These are phyloP conservation scores for Mythimna vitellina DNA, from an alignment of 2,888 invertebrate genomes.

Conservation along the genomic window DNA sequence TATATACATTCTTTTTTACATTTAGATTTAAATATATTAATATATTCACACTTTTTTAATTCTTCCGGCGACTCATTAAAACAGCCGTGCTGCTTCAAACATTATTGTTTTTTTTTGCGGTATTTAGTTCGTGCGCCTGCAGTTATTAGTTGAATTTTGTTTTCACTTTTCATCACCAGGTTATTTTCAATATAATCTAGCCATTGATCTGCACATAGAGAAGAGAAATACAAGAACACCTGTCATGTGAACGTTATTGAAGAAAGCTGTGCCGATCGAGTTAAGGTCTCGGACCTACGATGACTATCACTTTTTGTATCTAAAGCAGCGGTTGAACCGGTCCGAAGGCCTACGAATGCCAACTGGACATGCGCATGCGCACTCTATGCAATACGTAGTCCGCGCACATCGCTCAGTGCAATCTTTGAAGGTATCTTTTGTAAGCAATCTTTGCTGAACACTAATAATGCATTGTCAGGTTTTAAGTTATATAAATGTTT, in stretches of 20 bases:
- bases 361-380: constrained; percentile 67
- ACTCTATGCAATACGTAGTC: constrained; percentile 50
- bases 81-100: no score
- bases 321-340: constrained; percentile 78
- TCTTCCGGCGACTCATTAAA: no score
- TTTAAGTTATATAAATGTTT: constrained; percentile 18
- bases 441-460: constrained; percentile 40
- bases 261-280: constrained; percentile 66
- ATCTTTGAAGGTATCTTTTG: constrained; percentile 56
- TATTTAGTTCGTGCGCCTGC: no score
- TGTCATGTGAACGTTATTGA: constrained; percentile 49
- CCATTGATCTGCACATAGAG: constrained; percentile 8
- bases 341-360: constrained; percentile 71
- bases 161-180: neutral
- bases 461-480: constrained; percentile 34
- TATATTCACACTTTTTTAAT: no score
- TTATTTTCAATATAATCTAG: constrained; percentile 15
- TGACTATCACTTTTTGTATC: constrained; percentile 83
- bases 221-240: constrained; percentile 28
- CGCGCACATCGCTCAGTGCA: constrained; percentile 63
- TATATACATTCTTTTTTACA: no score
- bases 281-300: constrained; percentile 73
- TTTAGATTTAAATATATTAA: no score
- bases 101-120: no score
- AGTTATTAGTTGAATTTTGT: no score